Conservation (phyloP, 2,797 vertebrate genomes). For the Toxotes lorentzi region DNA sequence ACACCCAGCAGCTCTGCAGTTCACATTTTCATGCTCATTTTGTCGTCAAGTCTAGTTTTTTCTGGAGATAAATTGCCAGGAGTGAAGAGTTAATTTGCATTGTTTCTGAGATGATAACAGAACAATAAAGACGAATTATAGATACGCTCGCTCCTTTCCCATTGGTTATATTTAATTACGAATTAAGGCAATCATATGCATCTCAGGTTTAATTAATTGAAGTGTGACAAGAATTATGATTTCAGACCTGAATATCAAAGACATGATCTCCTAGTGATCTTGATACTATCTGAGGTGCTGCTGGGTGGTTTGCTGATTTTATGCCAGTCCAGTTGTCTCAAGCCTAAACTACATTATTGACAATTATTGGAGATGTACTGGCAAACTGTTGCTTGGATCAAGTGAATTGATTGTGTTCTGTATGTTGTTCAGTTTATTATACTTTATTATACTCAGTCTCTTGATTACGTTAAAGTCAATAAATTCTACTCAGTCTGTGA, state of each 20-base stretch:
- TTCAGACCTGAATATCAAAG: conserved; percentile 53
- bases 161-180: conserved; percentile 49
- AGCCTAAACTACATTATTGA: conserved; percentile 6
- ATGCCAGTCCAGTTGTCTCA: conserved; percentile 1
- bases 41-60: conserved; percentile 19
- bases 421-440: conserved; percentile 33
- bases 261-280: conserved; percentile 37
- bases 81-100: conserved; percentile 53
- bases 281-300: conserved; percentile 20
- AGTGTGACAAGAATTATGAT: conserved; percentile 55
- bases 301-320: conserved; percentile 43
- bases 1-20: conserved; percentile 3
- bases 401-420: conserved; percentile 29
- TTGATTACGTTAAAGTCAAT: conserved; percentile 34
- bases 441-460: conserved; percentile 24
- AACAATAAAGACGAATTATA: conserved; percentile 52
- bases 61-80: conserved; percentile 38
- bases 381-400: conserved; percentile 10
- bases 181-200: conserved; percentile 52
- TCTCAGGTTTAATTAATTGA: conserved; percentile 65
- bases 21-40: conserved; percentile 21
- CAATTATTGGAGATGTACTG: conserved; percentile 30
- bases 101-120: conserved; percentile 53
- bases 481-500: conserved; percentile 1
- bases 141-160: conserved; percentile 29